Evolutionary conservation across 2,888 invertebrate genomes (phyloP), one percentile per base, ranked within the genome.

Genomic region (Aphelenchoides bicaudatus): DNA sequence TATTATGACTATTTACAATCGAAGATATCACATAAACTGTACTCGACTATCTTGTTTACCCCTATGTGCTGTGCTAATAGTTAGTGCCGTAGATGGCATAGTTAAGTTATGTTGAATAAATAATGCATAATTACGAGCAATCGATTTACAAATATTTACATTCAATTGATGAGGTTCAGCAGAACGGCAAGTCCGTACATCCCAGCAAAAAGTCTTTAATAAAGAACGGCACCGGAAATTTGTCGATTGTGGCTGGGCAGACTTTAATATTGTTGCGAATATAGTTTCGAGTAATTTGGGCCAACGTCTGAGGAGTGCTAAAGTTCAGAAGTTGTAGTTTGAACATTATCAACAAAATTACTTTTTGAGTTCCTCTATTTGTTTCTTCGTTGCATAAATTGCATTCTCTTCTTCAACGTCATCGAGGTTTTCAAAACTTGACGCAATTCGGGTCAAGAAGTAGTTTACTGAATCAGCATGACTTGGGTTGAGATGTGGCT

Each of bases 131-230:
- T 27, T n/a, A 1, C 43, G 16, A 27, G 27, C 13, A 43, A 25
- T n/a, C 25, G 27, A 16, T 43, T 43, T 43, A n/a, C 25, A 25
- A n/a, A 27, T 43, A 43, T 43, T 10, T 43, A 43, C 43, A 43
- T 43, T n/a, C 13, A 1, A 43, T 25, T 16, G 23, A 43, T 43
- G 10, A 25, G 27, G 27, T 25, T 43, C 2, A 43, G 13, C 10
- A 25, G 27, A 19, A 13, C n/a, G 49, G 49, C 19, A 48, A 3
- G 16, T 30, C 49, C 23, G 49, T 21, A 13, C 13, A 16, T 10
- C 74, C 74, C 31, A 73, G 67, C 16, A 74, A 58, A 47, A 71
- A 73, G 29, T 56, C 52, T 31, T 67, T 65, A 28, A 71, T 46
- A 21, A 57, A 61, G 13, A 57, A 39, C 2, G 74, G 68, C 13